These are phyloP conservation scores for Acrocephalus kingi DNA, from an alignment of 2,113 vertebrate species.

Conservation along the genomic window DNA sequence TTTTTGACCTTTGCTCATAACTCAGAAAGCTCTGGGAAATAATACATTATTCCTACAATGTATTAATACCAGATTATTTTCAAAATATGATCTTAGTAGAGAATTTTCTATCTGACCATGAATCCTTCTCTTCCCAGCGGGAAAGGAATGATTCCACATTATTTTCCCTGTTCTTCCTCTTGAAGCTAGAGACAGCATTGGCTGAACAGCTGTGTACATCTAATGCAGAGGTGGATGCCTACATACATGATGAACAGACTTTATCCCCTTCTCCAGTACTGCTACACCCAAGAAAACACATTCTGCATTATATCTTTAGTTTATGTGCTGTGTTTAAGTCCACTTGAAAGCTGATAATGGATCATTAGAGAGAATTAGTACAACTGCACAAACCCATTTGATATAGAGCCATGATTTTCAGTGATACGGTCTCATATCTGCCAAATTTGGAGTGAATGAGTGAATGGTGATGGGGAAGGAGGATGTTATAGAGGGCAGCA, in stretches of 20 bases:
- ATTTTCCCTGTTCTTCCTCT: not conserved
- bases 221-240: accelerated
- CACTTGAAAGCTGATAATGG: not conserved
- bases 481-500: no score
- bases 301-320: not conserved
- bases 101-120: not conserved
- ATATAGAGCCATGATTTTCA: not conserved
- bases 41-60: not conserved
- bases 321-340: not conserved
- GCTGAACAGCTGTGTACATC: not conserved
- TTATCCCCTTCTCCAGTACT: not conserved
- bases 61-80: not conserved
- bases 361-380: not conserved
- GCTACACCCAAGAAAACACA: not conserved
- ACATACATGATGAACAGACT: not conserved
- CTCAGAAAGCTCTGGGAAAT: not conserved
- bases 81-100: not conserved
- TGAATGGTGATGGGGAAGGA: not conserved
- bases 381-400: not conserved
- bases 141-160: not conserved
- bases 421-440: accelerated
- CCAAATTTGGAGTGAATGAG: not conserved
- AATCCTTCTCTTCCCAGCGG: not conserved
- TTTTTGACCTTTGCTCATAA: not conserved
- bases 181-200: not conserved